Conservation (phyloP, 1,140 invertebrate genomes). For the Pseudachorutes palmiensis region DNA sequence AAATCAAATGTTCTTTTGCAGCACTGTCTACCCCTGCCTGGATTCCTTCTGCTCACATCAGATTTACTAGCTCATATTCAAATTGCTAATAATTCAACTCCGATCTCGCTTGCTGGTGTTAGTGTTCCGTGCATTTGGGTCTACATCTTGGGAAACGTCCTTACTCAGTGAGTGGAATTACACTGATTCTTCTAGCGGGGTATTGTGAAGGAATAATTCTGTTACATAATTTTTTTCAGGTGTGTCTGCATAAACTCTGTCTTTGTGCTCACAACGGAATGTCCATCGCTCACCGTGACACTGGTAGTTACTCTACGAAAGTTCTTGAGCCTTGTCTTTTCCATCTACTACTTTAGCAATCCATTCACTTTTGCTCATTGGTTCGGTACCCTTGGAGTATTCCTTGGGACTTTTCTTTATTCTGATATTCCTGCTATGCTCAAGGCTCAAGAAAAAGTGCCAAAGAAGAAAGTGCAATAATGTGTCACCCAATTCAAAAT, state of each 20-base stretch:
- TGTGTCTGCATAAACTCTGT: slow-evolving; percentile 89
- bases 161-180: slow-evolving; percentile 86
- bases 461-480: neutral
- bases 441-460: neutral
- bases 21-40: slow-evolving; percentile 79
- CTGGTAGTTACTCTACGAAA: slow-evolving; percentile 91
- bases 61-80: slow-evolving; percentile 65
- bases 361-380: slow-evolving; percentile 87
- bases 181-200: too few species aligned
- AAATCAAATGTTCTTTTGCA: slow-evolving; percentile 39
- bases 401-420: slow-evolving; percentile 86
- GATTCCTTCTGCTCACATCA: slow-evolving; percentile 62
- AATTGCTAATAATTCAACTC: slow-evolving; percentile 40
- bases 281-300: slow-evolving; percentile 87
- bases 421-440: slow-evolving; percentile 57
- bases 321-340: slow-evolving; percentile 88
- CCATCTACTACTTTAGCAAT: slow-evolving; percentile 92
- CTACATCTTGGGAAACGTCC: slow-evolving; percentile 74
- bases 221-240: slow-evolving; percentile 46
- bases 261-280: slow-evolving; percentile 86
- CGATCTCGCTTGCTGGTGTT: slow-evolving; percentile 44
- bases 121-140: slow-evolving; percentile 63
- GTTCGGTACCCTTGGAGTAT: slow-evolving; percentile 84
- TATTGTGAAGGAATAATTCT: too few species aligned
- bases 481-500: neutral